Base-by-base conservation (phyloP, 2,113 vertebrate genomes). In the Plotosus lineatus region DNA sequence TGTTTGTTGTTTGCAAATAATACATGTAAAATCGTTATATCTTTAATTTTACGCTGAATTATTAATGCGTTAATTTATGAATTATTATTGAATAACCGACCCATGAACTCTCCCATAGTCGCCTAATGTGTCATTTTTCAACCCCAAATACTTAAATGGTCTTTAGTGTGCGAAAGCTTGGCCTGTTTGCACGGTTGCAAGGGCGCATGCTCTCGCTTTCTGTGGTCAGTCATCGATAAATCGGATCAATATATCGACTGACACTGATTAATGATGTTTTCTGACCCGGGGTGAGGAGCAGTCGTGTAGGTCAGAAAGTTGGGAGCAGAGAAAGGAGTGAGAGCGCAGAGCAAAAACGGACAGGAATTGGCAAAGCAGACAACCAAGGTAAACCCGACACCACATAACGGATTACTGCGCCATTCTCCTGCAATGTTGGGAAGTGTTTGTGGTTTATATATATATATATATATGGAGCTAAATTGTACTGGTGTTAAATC, bases 251-350 rank as follows among this genome's bases (percentile, higher is more conserved):
- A 86, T 92, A 94, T 94, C 87, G 93, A 94, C 72, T 93, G 93
- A 94, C 93, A 92, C 92, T 93, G 92, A 94, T 93, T 92, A 94
- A 94, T 92, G 89, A 91, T 89, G 88, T 90, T 83, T 86, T 87
- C 44, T 88, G 87, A 87, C 86, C 83, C 73, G 36, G 84, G 76
- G 81, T 83, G 81, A 83, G 73, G 51, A 73, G 75, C 56, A 68
- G 65, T 26, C 58, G 83, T 66, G 75, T 71, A 85, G 84, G 85
- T 83, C 86, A 85, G 74, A 83, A 87, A 88, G 84, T 86, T 78
- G 46, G 69, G 74, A 69, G 56, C 65, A 77, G 76, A 78, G 65
- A 73, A 77, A 74, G 51, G 58, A 77, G 46, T 31, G 12, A 80
- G 46, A 48, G 36, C 50, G 4, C 69, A 11, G 44, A 72, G 26